phyloP scores from a whole-genome alignment of 2,797 vertebrate genomes.

The Rhadinocentrus ornatus region DNA sequence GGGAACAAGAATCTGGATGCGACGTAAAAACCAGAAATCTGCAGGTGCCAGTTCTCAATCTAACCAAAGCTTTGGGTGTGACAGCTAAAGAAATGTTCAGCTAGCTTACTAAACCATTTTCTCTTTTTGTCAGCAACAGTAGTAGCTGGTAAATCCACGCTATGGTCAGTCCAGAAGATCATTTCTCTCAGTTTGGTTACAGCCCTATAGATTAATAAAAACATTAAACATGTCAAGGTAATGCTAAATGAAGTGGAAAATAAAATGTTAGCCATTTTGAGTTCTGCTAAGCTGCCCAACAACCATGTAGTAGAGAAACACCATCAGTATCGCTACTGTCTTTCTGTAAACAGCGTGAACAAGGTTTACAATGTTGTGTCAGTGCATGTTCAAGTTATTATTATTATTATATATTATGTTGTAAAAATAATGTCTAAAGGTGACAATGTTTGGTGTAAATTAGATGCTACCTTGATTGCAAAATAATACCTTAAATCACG shows the following conservation, averaged over 20 bases:
- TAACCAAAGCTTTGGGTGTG: no score
- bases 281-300: not conserved
- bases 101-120: not conserved
- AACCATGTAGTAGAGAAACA: not conserved
- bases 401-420: no score
- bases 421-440: no score
- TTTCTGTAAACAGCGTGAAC: not conserved
- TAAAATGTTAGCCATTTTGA: no score
- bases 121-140: not conserved
- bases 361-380: no score
- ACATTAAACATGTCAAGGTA: not conserved
- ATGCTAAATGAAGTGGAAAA: not conserved
- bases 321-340: not conserved
- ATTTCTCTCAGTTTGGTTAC: not conserved
- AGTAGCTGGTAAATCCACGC: not conserved
- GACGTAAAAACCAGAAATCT: no score
- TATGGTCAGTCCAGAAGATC: not conserved
- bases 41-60: no score
- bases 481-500: not conserved
- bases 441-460: no score
- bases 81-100: no score
- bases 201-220: not conserved
- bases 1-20: no score
- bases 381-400: no score
- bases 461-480: not conserved